phyloP scores from a whole-genome alignment of 2,888 invertebrate genomes.

The Patella ulyssiponensis region DNA sequence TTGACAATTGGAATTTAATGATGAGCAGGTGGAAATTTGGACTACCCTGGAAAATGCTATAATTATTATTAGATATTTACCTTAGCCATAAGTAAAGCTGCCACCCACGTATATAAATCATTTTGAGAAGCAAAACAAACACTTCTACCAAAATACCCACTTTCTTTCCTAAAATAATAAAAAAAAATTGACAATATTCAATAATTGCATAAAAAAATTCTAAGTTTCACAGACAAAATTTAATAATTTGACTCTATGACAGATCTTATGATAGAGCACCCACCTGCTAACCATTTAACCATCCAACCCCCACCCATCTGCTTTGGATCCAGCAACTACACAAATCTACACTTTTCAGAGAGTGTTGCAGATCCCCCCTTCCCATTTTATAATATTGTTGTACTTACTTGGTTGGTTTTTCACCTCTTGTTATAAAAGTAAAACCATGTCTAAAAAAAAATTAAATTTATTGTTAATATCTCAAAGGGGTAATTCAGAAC shows the following conservation, averaged over 20 bases:
- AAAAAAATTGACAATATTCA: neutral
- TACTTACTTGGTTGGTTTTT: slow-evolving; percentile 77
- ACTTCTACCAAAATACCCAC: slow-evolving; percentile 82
- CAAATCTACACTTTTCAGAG: no score
- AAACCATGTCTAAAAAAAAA: slow-evolving; percentile 79
- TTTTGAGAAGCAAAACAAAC: slow-evolving; percentile 84
- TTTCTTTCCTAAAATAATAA: neutral
- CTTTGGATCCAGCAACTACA: no score
- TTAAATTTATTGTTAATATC: slow-evolving; percentile 12
- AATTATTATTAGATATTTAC: slow-evolving; percentile 28
- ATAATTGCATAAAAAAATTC: no score
- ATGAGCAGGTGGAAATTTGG: no score
- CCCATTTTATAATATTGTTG: neutral
- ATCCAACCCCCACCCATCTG: no score
- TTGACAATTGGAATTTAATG: no score
- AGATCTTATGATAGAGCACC: no score
- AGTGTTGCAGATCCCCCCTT: no score
- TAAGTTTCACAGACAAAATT: no score
- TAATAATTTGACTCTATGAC: no score
- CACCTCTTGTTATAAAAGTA: slow-evolving; percentile 79
- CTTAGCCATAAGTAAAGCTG: slow-evolving; percentile 78
- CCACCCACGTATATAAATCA: slow-evolving; percentile 85
- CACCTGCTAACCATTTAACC: no score
- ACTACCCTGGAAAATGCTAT: no score
- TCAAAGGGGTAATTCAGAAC: neutral